Percentiles rank a stretch among this genome's conserved stretches.
Evolutionary conservation across 2,797 vertebrate species (phyloP).

Genomic region (Acropternis orthonyx): DNA sequence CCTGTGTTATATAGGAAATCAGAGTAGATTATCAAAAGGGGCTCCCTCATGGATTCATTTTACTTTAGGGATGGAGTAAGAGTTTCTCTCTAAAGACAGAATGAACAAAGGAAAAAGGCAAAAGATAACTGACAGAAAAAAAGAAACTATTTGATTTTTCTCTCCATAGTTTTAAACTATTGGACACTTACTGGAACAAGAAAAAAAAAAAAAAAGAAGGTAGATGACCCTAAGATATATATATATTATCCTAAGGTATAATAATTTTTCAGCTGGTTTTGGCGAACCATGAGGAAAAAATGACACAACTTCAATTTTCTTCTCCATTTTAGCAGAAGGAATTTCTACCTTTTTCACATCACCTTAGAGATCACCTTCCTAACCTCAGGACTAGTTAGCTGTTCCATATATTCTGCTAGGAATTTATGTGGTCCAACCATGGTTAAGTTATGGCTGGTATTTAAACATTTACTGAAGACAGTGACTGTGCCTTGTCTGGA

Average conservation of each 20-base stretch:
- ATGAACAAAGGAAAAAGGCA: not conserved
- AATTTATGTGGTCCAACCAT: not conserved
- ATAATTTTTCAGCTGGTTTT: not conserved
- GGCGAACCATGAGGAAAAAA: not conserved
- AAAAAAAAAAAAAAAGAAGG: not conserved
- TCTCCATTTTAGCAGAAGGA: not conserved
- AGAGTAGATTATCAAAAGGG: not conserved
- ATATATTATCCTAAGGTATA: too few species aligned
- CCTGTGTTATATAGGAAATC: not conserved
- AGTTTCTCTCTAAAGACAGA: not conserved
- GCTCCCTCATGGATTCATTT: not conserved
- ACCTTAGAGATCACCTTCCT: not conserved
- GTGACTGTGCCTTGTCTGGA: not conserved
- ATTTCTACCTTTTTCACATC: not conserved
- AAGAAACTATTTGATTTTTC: not conserved
- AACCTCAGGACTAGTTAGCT: not conserved
- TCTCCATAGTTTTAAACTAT: not conserved
- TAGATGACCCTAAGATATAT: not conserved
- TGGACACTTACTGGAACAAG: not conserved
- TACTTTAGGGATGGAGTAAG: not conserved
- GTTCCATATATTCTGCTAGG: not conserved
- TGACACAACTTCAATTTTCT: not conserved
- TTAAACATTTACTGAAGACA: not conserved
- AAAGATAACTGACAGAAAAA: not conserved
- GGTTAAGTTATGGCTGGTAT: not conserved